Base-by-base conservation (phyloP, 2,113 vertebrate genomes). In the Grammomys dolichurus region DNA sequence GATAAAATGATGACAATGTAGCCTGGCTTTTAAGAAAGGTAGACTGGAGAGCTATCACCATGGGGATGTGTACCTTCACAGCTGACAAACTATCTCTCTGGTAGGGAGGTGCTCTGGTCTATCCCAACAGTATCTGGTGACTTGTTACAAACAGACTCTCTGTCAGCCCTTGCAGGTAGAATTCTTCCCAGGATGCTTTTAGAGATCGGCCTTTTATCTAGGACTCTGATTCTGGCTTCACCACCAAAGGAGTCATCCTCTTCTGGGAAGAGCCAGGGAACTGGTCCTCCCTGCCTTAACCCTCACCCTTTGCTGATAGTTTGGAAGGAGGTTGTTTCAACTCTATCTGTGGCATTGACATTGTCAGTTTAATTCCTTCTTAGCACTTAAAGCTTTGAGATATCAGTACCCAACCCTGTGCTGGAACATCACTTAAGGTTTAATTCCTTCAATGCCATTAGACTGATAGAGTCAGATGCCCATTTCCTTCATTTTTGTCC, bases 151-250 rank as follows among this genome's bases (percentile, higher is more conserved):
- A 24, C 40, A 97, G 92, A 93, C 92, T 96, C 92, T 70, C 56
- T 97, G 97, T 95, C 86, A 58, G 95, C 95, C 93, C 96, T 94
- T 72, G 93, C 92, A 97, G 98, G 85, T 98, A 97, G 98, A 98
- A 98, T 98, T 96, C 98, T 97, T 97, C 98, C 97, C 98, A 97
- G 93, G 85, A 89, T 69, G 20, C 96, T 97, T 75, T 96, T 93
- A 65, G 94, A 98, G 98, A 98, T 97, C 98, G 97, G 98, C 98
- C 98, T 98, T 98, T 98, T 97, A 87, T 98, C 98, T 98, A 97
- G 97, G 40, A 97, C 97, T 98, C 97, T 98, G 98, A 98, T 97
- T 98, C 97, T 97, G 97, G 97, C 96, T 97, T 94, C 97, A 97
- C 97, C 97, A 97, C 95, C 86, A 11, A n/a, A 97, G 97, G 77